phyloP scores from a whole-genome alignment of 2,797 vertebrate genomes.

The Poeciliopsis infans region DNA sequence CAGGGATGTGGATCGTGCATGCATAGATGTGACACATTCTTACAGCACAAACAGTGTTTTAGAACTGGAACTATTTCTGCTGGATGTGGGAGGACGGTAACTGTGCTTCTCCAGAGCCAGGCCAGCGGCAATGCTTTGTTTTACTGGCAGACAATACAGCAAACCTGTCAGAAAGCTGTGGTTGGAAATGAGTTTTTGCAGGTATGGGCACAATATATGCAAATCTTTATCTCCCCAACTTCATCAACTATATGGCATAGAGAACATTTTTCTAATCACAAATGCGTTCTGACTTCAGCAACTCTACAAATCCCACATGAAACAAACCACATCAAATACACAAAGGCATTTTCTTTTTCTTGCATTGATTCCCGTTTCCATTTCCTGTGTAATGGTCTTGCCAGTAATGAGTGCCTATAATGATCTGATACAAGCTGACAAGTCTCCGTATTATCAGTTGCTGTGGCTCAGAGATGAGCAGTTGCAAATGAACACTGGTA shows the following conservation, averaged over 20 bases:
- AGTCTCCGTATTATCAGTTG: constrained; percentile 61
- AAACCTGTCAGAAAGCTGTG: constrained; percentile 30
- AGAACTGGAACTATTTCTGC: constrained; percentile 75
- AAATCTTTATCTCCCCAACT: constrained; percentile 13
- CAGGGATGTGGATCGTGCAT: constrained; percentile 59
- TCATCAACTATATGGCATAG: constrained; percentile 16
- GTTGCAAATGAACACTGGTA: constrained; percentile 38
- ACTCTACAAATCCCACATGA: constrained; percentile 17
- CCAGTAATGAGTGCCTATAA: constrained; percentile 63
- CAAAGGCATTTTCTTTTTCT: constrained; percentile 54
- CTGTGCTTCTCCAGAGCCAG: constrained; percentile 61
- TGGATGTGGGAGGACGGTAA: constrained; percentile 73
- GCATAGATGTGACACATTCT: constrained; percentile 52
- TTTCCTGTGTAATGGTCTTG: constrained; percentile 70
- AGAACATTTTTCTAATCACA: constrained; percentile 17
- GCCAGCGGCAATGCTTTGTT: constrained; percentile 63
- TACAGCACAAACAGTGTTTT: constrained; percentile 70
- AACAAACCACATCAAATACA: constrained; percentile 27
- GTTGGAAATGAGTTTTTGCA: constrained; percentile 38
- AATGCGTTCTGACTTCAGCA: constrained; percentile 28
- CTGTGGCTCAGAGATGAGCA: constrained; percentile 36
- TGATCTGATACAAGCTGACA: constrained; percentile 69
- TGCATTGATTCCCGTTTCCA: constrained; percentile 71
- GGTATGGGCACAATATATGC: constrained; percentile 43
- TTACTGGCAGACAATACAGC: constrained; percentile 60